Conservation (phyloP, 2,888 invertebrate genomes). For the Epirrita christyi region DNA sequence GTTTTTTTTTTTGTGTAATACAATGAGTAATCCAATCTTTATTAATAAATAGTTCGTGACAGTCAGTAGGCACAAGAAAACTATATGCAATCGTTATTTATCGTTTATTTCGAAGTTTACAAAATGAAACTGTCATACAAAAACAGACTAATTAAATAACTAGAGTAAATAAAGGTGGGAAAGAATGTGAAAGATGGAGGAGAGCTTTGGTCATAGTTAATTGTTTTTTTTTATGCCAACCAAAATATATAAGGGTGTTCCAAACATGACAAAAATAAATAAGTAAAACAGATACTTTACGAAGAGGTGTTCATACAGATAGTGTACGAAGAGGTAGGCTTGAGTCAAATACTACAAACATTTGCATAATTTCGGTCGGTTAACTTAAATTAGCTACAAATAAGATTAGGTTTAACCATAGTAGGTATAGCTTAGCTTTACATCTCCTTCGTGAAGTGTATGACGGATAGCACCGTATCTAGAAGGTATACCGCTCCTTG, state of each 20-base stretch:
- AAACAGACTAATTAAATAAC: conserved; percentile 40
- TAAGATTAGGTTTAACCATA: conserved; percentile 24
- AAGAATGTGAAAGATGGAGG: conserved; percentile 27
- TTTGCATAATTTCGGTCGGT: conserved; percentile 4
- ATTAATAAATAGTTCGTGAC: no score
- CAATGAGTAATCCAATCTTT: no score
- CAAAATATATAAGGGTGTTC: not conserved
- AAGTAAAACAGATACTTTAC: not conserved
- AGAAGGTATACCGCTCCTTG: conserved; percentile 91
- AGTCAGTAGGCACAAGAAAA: conserved; percentile 7
- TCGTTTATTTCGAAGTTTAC: conserved; percentile 49
- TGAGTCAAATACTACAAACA: no score
- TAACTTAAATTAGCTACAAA: conserved; percentile 32
- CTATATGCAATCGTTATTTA: conserved; percentile 17
- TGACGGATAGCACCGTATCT: conserved; percentile 91
- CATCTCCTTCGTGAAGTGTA: conserved; percentile 89
- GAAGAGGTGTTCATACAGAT: no score
- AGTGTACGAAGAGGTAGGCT: not conserved
- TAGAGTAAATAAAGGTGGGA: conserved; percentile 51
- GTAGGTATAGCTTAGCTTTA: conserved; percentile 56
- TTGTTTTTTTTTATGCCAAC: not conserved
- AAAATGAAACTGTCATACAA: conserved; percentile 46
- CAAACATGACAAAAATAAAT: not conserved
- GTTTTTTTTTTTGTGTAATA: no score
- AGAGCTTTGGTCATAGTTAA: conserved; percentile 23